These are phyloP conservation scores for Timandra comae DNA, from an alignment of 2,888 invertebrate genomes.

Conservation along the genomic window DNA sequence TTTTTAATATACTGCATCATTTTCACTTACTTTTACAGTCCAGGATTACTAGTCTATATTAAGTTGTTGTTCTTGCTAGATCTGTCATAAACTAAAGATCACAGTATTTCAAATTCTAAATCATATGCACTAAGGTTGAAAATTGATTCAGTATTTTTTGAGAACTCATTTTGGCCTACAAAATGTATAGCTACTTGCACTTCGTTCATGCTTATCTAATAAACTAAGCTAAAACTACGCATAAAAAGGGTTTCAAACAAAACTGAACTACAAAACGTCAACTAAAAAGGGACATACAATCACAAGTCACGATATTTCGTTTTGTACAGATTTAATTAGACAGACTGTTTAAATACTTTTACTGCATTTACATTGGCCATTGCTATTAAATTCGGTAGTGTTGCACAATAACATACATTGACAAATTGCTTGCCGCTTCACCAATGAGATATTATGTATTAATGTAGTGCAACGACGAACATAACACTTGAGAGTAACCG, in stretches of 20 bases:
- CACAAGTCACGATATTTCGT: constrained; percentile 59
- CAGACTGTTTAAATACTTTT: constrained; percentile 70
- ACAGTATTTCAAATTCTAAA: too few relatives aligned
- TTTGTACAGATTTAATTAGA: constrained; percentile 77
- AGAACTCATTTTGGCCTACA: too few relatives aligned
- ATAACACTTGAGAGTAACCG: neutral
- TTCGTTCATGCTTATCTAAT: too few relatives aligned
- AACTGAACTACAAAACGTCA: constrained; percentile 24
- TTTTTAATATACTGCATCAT: too few relatives aligned
- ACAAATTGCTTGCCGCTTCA: constrained; percentile 17
- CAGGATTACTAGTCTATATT: too few relatives aligned
- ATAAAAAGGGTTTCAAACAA: constrained; percentile 17
- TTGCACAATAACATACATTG: constrained; percentile 34
- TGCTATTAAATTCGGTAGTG: constrained; percentile 64
- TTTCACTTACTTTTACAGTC: too few relatives aligned
- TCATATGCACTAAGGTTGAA: too few relatives aligned
- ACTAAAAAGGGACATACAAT: constrained; percentile 42
- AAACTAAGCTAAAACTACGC: too few relatives aligned
- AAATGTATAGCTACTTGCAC: too few relatives aligned
- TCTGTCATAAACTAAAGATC: too few relatives aligned
- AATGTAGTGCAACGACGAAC: constrained; percentile 10
- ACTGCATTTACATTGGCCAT: constrained; percentile 69
- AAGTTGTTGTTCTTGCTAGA: too few relatives aligned
- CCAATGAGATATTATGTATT: constrained; percentile 13
- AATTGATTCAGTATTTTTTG: too few relatives aligned